These are phyloP conservation scores for Lithobius niger DNA, from an alignment of 1,140 invertebrate species.

Conservation along the genomic window DNA sequence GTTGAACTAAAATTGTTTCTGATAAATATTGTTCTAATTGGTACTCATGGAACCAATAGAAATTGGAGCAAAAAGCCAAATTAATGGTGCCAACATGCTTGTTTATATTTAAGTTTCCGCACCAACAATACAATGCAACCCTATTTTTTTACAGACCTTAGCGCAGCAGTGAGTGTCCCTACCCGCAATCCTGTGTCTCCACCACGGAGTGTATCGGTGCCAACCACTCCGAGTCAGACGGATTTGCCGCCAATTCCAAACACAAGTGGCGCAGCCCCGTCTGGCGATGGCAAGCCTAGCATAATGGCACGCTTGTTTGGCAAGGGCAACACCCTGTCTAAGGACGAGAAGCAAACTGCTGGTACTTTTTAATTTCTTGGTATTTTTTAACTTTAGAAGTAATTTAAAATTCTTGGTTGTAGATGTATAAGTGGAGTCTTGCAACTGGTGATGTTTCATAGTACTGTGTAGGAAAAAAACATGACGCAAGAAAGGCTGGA, in stretches of 20 bases:
- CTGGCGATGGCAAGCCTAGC: neutral
- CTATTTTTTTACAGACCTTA: neutral
- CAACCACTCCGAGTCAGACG: neutral
- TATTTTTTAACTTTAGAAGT: too few species aligned
- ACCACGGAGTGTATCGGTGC: neutral
- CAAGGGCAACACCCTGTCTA: constrained; percentile 13
- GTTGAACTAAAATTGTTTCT: neutral
- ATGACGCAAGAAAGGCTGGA: too few species aligned
- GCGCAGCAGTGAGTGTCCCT: neutral
- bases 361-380: too few species aligned
- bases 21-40: neutral
- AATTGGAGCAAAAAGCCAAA: neutral
- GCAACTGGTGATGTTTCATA: too few species aligned
- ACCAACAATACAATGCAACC: neutral
- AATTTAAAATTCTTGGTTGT: too few species aligned
- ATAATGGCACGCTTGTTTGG: constrained; percentile 30
- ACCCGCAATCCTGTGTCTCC: neutral
- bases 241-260: constrained; percentile 15
- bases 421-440: too few species aligned
- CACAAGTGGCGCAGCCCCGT: constrained; percentile 12
- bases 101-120: neutral
- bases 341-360: neutral
- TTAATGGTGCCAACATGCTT: neutral
- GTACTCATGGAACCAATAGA: neutral
- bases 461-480: too few species aligned